These are phyloP conservation scores for Porites divaricata DNA, from an alignment of 92 coral and sea anemone species.

Conservation along the genomic window DNA sequence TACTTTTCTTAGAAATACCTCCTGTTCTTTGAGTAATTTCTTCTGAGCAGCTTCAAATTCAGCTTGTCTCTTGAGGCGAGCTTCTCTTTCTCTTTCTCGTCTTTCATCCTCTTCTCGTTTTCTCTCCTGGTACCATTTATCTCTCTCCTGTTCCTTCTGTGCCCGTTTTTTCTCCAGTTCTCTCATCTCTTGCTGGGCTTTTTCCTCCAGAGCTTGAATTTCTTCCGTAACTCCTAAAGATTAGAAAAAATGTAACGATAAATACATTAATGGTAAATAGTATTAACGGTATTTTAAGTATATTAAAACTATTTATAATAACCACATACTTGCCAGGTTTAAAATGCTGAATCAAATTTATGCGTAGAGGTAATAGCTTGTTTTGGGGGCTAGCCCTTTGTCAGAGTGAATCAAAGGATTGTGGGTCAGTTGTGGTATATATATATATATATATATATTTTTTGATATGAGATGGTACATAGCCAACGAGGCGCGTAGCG, in stretches of 20 bases:
- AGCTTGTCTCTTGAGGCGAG: constrained; percentile 66
- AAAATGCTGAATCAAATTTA: too few relatives aligned
- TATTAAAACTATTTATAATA: too few relatives aligned
- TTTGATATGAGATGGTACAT: too few relatives aligned
- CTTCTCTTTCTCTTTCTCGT: constrained; percentile 58
- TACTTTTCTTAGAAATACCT: constrained; percentile 51
- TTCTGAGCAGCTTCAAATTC: constrained; percentile 76
- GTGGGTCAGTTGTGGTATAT: too few relatives aligned
- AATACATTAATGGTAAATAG: neutral
- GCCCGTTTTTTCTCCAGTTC: constrained; percentile 86
- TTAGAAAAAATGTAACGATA: too few relatives aligned
- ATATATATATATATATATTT: too few relatives aligned
- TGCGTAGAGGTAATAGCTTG: too few relatives aligned
- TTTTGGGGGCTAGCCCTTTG: too few relatives aligned
- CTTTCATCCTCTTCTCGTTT: constrained; percentile 79
- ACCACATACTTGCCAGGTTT: too few relatives aligned
- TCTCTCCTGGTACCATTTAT: constrained; percentile 66
- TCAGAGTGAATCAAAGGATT: too few relatives aligned
- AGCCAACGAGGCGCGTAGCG: too few relatives aligned
- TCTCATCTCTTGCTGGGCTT: constrained; percentile 72
- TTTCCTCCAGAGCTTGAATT: constrained; percentile 71
- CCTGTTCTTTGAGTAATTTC: constrained; percentile 58
- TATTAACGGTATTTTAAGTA: neutral
- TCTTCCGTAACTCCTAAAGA: constrained; percentile 22
- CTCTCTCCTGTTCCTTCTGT: constrained; percentile 66